Percentiles rank a stretch among this genome's conserved stretches.
Evolutionary conservation across 2,888 invertebrate species (phyloP).

Genomic region (Tortrix viridana): DNA sequence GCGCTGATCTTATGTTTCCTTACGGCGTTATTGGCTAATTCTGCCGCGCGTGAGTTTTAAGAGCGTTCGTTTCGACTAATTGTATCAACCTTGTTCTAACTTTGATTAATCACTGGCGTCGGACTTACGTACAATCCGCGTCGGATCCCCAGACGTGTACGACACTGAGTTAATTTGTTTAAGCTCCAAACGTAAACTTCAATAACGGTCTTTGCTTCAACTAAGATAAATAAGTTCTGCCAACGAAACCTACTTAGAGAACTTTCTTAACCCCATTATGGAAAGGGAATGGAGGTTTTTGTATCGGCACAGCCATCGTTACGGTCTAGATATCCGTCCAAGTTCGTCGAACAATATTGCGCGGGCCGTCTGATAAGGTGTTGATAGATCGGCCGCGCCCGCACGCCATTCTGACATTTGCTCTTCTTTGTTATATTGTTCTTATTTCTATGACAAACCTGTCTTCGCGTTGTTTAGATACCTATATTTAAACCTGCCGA

Average conservation of each 20-base stretch:
- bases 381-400: conserved; percentile 46
- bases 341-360: conserved; percentile 44
- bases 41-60: conserved; percentile 18
- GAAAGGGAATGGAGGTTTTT: conserved; percentile 41
- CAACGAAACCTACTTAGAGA: conserved; percentile 40
- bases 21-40: conserved; percentile 55
- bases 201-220: conserved; percentile 36
- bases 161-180: conserved; percentile 45
- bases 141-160: conserved; percentile 11
- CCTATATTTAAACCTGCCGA: background rate
- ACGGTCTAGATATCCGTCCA: conserved; percentile 44
- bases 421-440: conserved; percentile 43
- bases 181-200: conserved; percentile 36
- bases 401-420: conserved; percentile 57
- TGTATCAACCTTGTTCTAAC: conserved; percentile 1
- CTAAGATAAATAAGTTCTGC: conserved; percentile 40
- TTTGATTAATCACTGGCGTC: conserved; percentile 8
- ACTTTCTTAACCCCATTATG: conserved; percentile 41
- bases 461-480: background rate
- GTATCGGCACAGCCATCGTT: conserved; percentile 37
- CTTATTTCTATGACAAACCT: conserved; percentile 24
- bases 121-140: conserved; percentile 7
- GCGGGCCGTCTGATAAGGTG: conserved; percentile 48
- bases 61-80: conserved; percentile 1
- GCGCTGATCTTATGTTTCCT: conserved; percentile 51